phyloP scores from a whole-genome alignment of 2,888 invertebrate species.

The Oligia latruncula region DNA sequence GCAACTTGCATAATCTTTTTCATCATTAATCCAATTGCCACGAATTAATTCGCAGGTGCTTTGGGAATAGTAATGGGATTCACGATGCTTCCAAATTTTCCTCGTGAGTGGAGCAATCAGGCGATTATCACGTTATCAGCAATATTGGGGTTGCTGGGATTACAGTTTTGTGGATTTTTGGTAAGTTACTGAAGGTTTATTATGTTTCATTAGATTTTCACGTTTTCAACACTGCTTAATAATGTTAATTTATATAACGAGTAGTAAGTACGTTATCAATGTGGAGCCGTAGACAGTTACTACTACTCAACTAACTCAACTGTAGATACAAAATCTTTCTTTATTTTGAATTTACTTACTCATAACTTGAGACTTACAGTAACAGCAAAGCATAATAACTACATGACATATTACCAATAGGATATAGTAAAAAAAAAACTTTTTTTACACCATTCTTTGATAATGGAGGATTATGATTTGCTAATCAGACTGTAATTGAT shows the following conservation, averaged over 20 bases:
- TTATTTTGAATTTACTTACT: no score
- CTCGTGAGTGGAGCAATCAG: slow-evolving; percentile 67
- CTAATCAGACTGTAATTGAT: no score
- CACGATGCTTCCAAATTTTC: slow-evolving; percentile 73
- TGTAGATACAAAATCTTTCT: background rate
- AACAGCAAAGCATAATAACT: no score
- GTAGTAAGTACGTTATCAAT: background rate
- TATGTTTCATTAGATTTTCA: background rate
- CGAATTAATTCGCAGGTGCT: slow-evolving; percentile 74
- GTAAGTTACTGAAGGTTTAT: slow-evolving; percentile 68
- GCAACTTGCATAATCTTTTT: background rate
- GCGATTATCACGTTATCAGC: slow-evolving; percentile 71
- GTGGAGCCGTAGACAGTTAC: background rate
- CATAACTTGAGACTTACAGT: no score
- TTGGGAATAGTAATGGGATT: slow-evolving; percentile 77
- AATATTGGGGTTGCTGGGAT: slow-evolving; percentile 74
- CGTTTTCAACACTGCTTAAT: background rate
- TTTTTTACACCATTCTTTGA: no score
- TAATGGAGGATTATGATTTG: no score
- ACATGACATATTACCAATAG: no score
- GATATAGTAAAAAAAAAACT: no score
- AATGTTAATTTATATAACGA: background rate
- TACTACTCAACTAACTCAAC: background rate
- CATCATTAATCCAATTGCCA: slow-evolving; percentile 2
- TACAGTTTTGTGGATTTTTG: slow-evolving; percentile 83